Evolutionary conservation across 2,797 vertebrate species (phyloP).

Genomic region (Lates japonicus): DNA sequence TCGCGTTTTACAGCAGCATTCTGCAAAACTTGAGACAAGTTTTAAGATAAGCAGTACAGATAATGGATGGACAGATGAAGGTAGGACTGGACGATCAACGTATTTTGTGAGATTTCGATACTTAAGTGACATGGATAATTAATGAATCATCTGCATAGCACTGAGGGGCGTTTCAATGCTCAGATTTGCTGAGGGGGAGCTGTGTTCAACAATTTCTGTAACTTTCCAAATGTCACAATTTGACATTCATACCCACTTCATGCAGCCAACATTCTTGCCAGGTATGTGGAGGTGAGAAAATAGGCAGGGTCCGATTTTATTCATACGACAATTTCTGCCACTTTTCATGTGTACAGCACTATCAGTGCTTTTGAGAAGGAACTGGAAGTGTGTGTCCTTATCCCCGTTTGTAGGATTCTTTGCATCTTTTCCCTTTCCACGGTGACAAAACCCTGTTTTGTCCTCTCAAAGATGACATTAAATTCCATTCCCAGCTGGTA

Average conservation of each 20-base stretch:
- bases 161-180: no score
- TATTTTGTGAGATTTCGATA: no score
- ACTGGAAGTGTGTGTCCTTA: background rate
- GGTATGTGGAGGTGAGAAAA: background rate
- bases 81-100: no score
- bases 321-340: background rate
- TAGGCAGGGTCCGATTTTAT: background rate
- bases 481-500: slow-evolving; percentile 2
- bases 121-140: no score
- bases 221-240: background rate
- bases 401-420: background rate
- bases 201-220: no score
- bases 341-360: background rate
- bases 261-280: no score
- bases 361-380: background rate
- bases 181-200: no score
- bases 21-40: no score
- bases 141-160: no score
- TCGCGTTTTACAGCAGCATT: background rate
- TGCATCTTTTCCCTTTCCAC: no score
- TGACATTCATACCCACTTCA: background rate
- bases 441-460: background rate
- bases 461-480: slow-evolving; percentile 8
- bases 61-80: no score
- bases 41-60: no score